Base-by-base conservation (phyloP, 2,797 vertebrate species). In the Erethizon dorsatum region DNA sequence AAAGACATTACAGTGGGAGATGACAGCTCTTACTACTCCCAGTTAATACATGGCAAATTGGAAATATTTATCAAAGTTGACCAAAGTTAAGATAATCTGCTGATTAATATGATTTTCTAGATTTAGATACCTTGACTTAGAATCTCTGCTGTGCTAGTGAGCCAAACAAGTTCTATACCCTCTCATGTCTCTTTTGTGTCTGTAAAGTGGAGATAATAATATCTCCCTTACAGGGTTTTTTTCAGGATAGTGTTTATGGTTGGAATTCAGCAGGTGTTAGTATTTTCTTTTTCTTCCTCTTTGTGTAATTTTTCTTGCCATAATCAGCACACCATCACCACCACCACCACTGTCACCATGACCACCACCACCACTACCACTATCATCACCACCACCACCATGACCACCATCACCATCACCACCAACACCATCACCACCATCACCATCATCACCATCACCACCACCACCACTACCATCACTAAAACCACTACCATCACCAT, bases 381-480 rank as follows among this genome's bases (percentile, higher is more conserved):
- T 15, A 50, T 0, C 13, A 41, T 1, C 14, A 31, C 0, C 12
- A 20, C 0, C 33, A 37, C 4, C 14, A 11, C 9, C 45, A 57
- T 12, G 3, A 59, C 6, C 20, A n/a, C 0, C 2, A 22, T 3
- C 2, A 18, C 9, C 6, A 28, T 10, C 5, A 6, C 4, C 31
- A 71, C n/a, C n/a, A n/a, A n/a, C 5, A 59, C 6, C 20, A n/a
- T 0, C 2, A 22, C 5, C 2, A 18, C 9, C 6, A 28, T 10
- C 5, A 6, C 4, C 31, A 71, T 2, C 4, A 13, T 0, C 4
- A 50, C 5, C 45, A 15, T 3, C 17, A n/a, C 2, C 2, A 67
- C 37, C 37, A 41, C 37, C 2, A 41, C 37, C 37, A 41, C 37
- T 41, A 41, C 37, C 37, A 2, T 41, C 37, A 41, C 37, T 41